These are phyloP conservation scores for Paramisgurnus dabryanus DNA, from an alignment of 2,113 vertebrate genomes.

Conservation along the genomic window DNA sequence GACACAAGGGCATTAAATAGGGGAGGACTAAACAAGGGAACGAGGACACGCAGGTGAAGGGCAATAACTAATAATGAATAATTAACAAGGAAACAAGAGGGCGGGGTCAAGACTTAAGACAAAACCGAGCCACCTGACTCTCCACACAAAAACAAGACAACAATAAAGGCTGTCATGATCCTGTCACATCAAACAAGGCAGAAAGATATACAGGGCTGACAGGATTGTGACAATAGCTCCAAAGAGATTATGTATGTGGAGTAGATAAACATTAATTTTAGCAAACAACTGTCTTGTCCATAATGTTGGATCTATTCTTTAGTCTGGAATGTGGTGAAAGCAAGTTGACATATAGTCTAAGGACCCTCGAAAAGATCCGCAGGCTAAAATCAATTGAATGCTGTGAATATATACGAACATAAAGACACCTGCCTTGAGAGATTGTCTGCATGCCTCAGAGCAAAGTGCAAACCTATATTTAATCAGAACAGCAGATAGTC, in stretches of 20 bases:
- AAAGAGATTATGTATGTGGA: not conserved
- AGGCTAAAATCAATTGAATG: slow-evolving; percentile 24
- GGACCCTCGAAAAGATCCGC: not conserved
- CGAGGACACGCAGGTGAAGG: too few species aligned
- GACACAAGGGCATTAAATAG: too few species aligned
- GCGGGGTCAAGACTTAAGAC: too few species aligned
- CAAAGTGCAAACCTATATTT: not conserved
- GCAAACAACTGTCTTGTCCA: not conserved
- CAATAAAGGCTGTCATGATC: too few species aligned
- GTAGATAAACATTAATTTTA: not conserved
- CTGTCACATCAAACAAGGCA: too few species aligned
- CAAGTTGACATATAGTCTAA: not conserved
- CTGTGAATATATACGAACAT: slow-evolving; percentile 20
- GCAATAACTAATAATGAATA: too few species aligned
- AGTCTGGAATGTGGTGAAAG: not conserved
- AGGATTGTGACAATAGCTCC: not conserved
- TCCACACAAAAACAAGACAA: too few species aligned
- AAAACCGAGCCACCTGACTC: too few species aligned
- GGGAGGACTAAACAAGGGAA: too few species aligned
- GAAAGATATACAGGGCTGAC: too few species aligned
- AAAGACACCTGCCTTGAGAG: not conserved
- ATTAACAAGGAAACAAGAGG: too few species aligned
- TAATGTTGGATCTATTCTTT: not conserved
- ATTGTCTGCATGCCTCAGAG: not conserved
- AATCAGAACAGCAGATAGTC: not conserved